Percentiles rank a stretch among this genome's conserved stretches.
Conservation (phyloP, 2,888 invertebrate species). For the Dynastes grantii region DNA sequence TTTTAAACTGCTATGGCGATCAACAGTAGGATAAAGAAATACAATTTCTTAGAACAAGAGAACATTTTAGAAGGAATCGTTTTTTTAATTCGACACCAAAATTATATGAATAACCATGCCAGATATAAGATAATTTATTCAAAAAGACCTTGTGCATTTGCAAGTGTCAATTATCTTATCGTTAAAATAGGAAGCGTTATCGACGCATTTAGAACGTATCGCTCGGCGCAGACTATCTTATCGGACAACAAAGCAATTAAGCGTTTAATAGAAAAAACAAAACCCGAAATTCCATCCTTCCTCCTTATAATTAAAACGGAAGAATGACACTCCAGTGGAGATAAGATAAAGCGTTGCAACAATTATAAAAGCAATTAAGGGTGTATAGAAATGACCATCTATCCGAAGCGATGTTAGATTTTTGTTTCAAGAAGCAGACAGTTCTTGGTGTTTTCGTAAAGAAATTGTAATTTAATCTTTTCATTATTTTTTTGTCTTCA, state of each 20-base stretch:
- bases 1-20: no score
- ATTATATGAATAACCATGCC: no score
- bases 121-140: background rate
- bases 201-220: background rate
- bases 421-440: background rate
- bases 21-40: no score
- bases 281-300: conserved; percentile 36
- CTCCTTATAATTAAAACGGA: conserved; percentile 39
- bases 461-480: no score
- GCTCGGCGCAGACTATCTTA: conserved; percentile 24
- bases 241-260: conserved; percentile 33
- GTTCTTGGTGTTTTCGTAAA: background rate
- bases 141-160: background rate
- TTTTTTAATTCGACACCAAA: no score
- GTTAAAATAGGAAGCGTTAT: background rate
- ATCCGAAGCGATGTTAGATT: background rate
- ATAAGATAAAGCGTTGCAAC: conserved; percentile 36
- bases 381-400: conserved; percentile 15
- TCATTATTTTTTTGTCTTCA: no score
- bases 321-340: conserved; percentile 29
- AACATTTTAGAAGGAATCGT: no score
- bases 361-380: conserved; percentile 39
- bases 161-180: background rate
- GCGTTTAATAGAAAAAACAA: conserved; percentile 28
- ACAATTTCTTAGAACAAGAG: no score